Evolutionary conservation across 2,888 invertebrate species (phyloP).

Genomic region (Drosophila colorata): DNA sequence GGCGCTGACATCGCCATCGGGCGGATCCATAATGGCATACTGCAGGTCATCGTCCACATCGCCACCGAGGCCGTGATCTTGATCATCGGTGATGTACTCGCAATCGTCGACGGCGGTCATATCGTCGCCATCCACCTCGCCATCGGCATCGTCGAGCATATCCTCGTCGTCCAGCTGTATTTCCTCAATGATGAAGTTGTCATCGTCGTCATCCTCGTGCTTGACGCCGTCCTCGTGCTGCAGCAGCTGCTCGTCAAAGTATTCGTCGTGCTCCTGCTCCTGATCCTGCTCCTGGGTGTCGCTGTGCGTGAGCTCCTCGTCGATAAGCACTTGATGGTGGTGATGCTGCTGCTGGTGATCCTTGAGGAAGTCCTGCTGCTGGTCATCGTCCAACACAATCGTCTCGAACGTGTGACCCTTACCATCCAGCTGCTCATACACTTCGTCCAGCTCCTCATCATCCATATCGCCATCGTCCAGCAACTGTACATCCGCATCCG

Average conservation of each 20-base stretch:
- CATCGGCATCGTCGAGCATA: slow-evolving; percentile 77
- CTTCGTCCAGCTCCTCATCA: slow-evolving; percentile 77
- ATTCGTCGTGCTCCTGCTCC: slow-evolving; percentile 61
- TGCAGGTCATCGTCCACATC: slow-evolving; percentile 77
- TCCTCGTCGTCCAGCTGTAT: slow-evolving; percentile 82
- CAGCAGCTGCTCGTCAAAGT: slow-evolving; percentile 66
- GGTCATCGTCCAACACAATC: slow-evolving; percentile 82
- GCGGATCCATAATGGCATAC: slow-evolving; percentile 78
- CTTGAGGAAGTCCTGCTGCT: slow-evolving; percentile 71
- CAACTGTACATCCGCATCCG: slow-evolving; percentile 79
- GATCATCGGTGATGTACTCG: slow-evolving; percentile 70
- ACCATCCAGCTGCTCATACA: slow-evolving; percentile 70
- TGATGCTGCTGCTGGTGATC: slow-evolving; percentile 62
- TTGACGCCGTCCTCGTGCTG: slow-evolving; percentile 67
- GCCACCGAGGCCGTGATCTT: slow-evolving; percentile 64
- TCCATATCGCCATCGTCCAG: slow-evolving; percentile 77
- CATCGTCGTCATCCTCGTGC: slow-evolving; percentile 76
- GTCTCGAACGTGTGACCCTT: slow-evolving; percentile 80
- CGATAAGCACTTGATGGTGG: slow-evolving; percentile 79
- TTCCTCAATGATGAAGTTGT: slow-evolving; percentile 82
- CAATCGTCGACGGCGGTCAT: slow-evolving; percentile 75
- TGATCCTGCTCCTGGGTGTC: slow-evolving; percentile 77
- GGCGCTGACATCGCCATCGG: slow-evolving; percentile 69
- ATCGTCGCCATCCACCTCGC: slow-evolving; percentile 59
- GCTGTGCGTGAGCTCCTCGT: slow-evolving; percentile 78